Base-by-base conservation (phyloP, 2,888 invertebrate species). In the Zygogramma bicolorata region DNA sequence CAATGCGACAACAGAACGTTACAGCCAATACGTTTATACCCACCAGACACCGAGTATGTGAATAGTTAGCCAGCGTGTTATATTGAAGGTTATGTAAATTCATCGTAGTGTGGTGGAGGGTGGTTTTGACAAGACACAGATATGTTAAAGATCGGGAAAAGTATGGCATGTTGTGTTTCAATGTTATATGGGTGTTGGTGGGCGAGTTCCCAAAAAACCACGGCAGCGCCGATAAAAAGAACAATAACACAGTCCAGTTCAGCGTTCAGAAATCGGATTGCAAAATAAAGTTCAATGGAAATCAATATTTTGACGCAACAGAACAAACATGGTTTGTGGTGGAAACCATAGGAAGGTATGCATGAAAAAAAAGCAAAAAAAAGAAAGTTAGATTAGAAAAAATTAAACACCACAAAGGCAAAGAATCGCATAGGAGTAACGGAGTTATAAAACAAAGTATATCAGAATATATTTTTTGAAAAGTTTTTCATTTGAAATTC, bases 1-100 rank as follows among this genome's bases (percentile, higher is more conserved):
- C 86, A 81, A 83, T 85, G 85, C 85, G 86, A 86, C 85, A 86
- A 86, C 85, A 85, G 83, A 85, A 85, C 85, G 85, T 85, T 85
- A 86, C 86, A 86, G 86, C 85, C 81, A 86, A 82, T 82, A 83
- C 81, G 85, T 80, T 75, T 71, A 84, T 84, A 85, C 86, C 87
- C 86, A 86, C 86, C 87, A 86, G 83, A 85, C 86, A 86, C 86
- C 86, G 80, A 79, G 79, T 76, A 77, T 80, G 79, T 82, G 77
- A 74, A 68, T 65, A 65, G 59, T 69, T 71, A 73, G 72, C 71
- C 77, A 72, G 71, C 75, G 75, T 76, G 78, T 78, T 65, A 42
- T 67, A 38, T 70, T 61, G 38, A 66, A 61, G 74, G 75, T 71
- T 73, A 69, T 77, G 61, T 62, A 27, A n/a, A 58, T 67, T 70